A percentile compares a stretch with the other conserved stretches of the same genome.
These are phyloP conservation scores for Pammene aurita DNA, from an alignment of 2,888 invertebrate species.

Conservation along the genomic window DNA sequence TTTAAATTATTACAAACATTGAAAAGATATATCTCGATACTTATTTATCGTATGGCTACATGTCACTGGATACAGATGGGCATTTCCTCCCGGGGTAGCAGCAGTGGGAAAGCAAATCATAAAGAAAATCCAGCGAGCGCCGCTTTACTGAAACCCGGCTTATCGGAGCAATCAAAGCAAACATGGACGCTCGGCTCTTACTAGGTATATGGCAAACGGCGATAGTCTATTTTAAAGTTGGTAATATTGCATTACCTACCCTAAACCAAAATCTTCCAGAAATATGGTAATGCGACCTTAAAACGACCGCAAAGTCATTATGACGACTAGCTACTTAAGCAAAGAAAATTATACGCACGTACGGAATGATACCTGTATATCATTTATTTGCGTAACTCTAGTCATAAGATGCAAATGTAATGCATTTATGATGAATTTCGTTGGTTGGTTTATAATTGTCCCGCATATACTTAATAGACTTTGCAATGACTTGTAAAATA, in stretches of 20 bases:
- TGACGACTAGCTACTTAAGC: not conserved
- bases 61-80: too few species aligned
- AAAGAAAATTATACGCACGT: not conserved
- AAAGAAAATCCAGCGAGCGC: too few species aligned
- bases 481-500: not conserved
- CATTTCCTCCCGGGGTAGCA: too few species aligned
- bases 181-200: too few species aligned
- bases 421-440: not conserved
- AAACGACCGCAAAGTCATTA: constrained; percentile 12
- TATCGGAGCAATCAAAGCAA: too few species aligned
- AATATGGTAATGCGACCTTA: not conserved
- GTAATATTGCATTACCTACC: not conserved
- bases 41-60: too few species aligned
- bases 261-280: not conserved
- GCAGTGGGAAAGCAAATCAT: too few species aligned
- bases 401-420: not conserved
- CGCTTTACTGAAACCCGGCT: too few species aligned
- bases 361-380: not conserved
- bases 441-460: not conserved
- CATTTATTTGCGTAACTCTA: not conserved
- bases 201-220: too few species aligned
- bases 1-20: too few species aligned
- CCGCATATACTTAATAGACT: not conserved
- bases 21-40: too few species aligned
- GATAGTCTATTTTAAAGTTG: not conserved